Base-by-base conservation (phyloP, 2,113 vertebrate species). In the Hypomesus transpacificus region DNA sequence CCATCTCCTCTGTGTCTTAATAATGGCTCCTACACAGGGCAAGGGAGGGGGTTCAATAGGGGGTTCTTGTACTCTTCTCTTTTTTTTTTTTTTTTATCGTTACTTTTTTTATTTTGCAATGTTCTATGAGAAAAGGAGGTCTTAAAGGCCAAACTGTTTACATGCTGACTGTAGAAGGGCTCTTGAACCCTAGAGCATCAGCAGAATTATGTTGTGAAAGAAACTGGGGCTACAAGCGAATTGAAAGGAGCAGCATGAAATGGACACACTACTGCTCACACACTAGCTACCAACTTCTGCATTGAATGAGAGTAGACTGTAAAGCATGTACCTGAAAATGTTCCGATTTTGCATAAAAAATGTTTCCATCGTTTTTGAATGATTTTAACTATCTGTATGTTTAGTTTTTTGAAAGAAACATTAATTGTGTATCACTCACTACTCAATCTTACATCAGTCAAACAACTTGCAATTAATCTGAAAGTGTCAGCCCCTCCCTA, bases 1-100 rank as follows among this genome's bases (percentile, higher is more conserved):
- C 97, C 74, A 98, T 98, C 83, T 98, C 97, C 74, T 98, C 97
- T 69, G 97, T 98, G 90, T 98, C 96, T 86, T 98, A 98, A 95
- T 95, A 87, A 90, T 87, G 86, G 89, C 59, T 78, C 77, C 65
- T 31, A 20, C 24, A n/a, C 50, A 65, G 71, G 68, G 71, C 70
- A 63, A 74, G 82, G 75, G 73, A 18, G 69, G 65, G 1, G 75
- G 73, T 78, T 76, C 73, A 71, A 46, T 51, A 66, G 70, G 66
- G 83, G 64, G 14, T 75, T 73, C 65, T 74, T 80, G 84, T 78
- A 3, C 60, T 18, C 51, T 16, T 51, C 60, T 14, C 34, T 16
- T 39, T 51, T 46, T 28, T 51, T 66, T 51, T 66, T 72, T 51
- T n/a, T 58, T 68, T 78, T 70, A 62, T 74, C 53, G 39, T 59